Evolutionary conservation across 2,113 vertebrate genomes (phyloP).

Genomic region (Strix aluco): DNA sequence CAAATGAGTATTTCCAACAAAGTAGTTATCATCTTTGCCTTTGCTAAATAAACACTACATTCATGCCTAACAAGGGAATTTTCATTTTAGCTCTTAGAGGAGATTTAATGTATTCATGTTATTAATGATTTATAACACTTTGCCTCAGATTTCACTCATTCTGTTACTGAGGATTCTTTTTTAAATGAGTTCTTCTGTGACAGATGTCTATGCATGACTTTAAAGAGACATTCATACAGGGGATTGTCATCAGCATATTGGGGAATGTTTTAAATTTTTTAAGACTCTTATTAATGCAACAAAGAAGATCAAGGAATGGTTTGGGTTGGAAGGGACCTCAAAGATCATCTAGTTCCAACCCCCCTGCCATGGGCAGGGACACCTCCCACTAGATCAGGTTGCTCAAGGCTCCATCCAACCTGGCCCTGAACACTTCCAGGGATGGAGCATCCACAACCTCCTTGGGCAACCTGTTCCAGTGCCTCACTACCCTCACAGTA

Average conservation of each 20-base stretch:
- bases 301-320: neutral
- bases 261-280: slow-evolving; percentile 28
- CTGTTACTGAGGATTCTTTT: neutral
- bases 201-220: neutral
- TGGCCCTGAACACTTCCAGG: too few relatives aligned
- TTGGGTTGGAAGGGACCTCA: too few relatives aligned
- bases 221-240: neutral
- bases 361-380: too few relatives aligned
- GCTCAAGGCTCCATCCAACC: too few relatives aligned
- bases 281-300: slow-evolving; percentile 9
- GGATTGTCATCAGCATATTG: neutral
- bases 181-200: neutral
- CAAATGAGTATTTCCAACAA: slow-evolving; percentile 3
- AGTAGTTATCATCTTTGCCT: neutral
- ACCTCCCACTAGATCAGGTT: too few relatives aligned
- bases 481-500: too few relatives aligned
- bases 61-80: neutral
- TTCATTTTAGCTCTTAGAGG: neutral
- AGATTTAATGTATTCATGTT: neutral
- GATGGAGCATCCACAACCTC: too few relatives aligned
- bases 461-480: too few relatives aligned
- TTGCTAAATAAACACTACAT: slow-evolving; percentile 22
- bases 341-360: too few relatives aligned
- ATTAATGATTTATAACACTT: slow-evolving; percentile 25
- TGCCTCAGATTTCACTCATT: neutral